phyloP scores from a whole-genome alignment of 2,113 vertebrate species.

The Tenebrosternarchus preto region DNA sequence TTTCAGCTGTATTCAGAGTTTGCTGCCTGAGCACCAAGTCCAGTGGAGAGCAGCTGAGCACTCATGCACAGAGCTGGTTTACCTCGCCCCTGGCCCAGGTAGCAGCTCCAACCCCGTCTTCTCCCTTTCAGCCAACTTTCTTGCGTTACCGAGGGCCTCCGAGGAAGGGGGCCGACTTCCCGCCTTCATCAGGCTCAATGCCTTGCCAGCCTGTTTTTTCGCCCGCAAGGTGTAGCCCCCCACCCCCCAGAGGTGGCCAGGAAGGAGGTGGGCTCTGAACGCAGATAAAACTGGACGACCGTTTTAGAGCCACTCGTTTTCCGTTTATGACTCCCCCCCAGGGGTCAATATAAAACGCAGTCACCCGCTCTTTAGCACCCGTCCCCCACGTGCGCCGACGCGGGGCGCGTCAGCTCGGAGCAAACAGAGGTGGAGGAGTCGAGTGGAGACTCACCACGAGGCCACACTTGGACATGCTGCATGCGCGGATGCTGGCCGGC shows the following conservation, averaged over 20 bases:
- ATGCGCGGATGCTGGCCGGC: neutral
- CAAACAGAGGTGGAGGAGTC: constrained; percentile 35
- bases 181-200: too few species aligned
- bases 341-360: constrained; percentile 20
- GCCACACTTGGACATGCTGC: neutral
- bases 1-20: constrained; percentile 31
- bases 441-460: neutral
- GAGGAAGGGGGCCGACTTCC: too few species aligned
- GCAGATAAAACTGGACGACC: neutral
- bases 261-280: neutral
- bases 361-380: neutral
- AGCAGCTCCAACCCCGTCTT: too few species aligned
- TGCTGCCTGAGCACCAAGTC: too few species aligned
- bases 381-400: too few species aligned
- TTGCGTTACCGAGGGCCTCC: too few species aligned
- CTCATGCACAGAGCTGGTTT: neutral
- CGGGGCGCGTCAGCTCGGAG: neutral
- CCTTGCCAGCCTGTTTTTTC: too few species aligned
- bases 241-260: neutral
- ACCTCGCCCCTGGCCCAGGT: too few species aligned
- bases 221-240: too few species aligned
- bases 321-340: constrained; percentile 29
- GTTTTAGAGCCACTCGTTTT: constrained; percentile 10
- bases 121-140: too few species aligned
- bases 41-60: neutral